Base-by-base conservation (phyloP, 2,797 vertebrate genomes). In the Parauchenoglanis ngamensis region DNA sequence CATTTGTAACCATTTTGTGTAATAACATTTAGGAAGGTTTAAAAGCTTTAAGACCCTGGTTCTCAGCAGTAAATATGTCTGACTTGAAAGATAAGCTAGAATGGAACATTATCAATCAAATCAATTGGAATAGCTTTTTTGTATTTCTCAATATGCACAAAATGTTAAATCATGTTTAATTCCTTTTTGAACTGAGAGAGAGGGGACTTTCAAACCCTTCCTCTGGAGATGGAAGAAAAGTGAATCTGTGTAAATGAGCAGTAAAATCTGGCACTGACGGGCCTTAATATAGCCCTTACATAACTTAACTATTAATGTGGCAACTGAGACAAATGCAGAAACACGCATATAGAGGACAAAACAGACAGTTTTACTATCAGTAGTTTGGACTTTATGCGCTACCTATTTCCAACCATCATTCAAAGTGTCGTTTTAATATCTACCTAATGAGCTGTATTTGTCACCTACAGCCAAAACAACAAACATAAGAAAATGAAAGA, bases 301-400 rank as follows among this genome's bases (percentile, higher is more conserved):
- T 46, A 56, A 59, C 54, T 49, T 52, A 65, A 7, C 59, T 72
- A 31, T 52, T 79, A 63, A 84, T 49, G 72, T 80, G 61, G 15
- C 23, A 25, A 12, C 73, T 10, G 31, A 25, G 17, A 70, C 1
- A 31, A 63, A 65, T 28, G 12, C 59, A 68, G 1, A 28, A 4
- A 61, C 40, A 78, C 86, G 65, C 31, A 73, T 25, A 75, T 0
- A 52, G 4, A 15, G 12, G 0, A 61, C 17, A 25, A 82, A 73
- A 40, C 65, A 44, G 73, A 85, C 76, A 81, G 56, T 52, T 70
- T 77, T 76, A 88, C n/a, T 61, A 77, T 77, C 19, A 52, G 61
- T 61, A 72, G n/a, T 84, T 86, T 52, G n/a, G 31, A 86, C n/a
- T 86, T 88, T 84, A 86, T 83, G 61, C 70, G 61, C 80, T 63